A percentile compares a stretch with the other conserved stretches of the same genome.
Evolutionary conservation across 2,113 vertebrate species (phyloP).

Genomic region (Neomonachus schauinslandi): DNA sequence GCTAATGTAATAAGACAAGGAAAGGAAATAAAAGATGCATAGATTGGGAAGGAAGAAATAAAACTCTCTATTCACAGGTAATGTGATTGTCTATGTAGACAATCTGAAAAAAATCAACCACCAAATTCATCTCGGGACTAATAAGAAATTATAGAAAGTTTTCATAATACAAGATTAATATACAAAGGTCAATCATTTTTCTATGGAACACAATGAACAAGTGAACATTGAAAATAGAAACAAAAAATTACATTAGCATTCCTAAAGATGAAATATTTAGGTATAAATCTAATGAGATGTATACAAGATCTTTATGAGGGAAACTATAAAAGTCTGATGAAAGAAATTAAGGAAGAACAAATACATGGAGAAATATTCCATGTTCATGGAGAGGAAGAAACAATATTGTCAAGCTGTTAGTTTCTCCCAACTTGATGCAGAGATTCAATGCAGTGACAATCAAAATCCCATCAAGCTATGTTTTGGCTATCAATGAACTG

Average conservation of each 20-base stretch:
- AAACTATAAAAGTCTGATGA: not conserved
- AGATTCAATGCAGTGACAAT: not conserved
- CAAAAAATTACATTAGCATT: not conserved
- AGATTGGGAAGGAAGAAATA: not conserved
- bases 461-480: not conserved
- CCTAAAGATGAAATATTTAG: not conserved
- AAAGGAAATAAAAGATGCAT: not conserved
- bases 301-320: not conserved
- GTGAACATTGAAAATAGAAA: not conserved
- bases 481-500: not conserved
- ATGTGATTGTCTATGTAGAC: not conserved
- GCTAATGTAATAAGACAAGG: not conserved
- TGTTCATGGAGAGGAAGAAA: not conserved
- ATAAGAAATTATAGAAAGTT: not conserved
- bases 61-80: not conserved
- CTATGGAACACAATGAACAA: not conserved
- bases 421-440: not conserved
- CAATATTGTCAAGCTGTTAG: not conserved
- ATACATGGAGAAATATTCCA: not conserved
- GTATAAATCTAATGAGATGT: not conserved
- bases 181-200: not conserved
- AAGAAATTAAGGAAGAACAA: not conserved
- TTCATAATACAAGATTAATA: not conserved
- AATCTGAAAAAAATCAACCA: not conserved
- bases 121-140: not conserved